These are phyloP conservation scores for Lasioglossum lativentre DNA, from an alignment of 2,888 invertebrate genomes.

Conservation along the genomic window DNA sequence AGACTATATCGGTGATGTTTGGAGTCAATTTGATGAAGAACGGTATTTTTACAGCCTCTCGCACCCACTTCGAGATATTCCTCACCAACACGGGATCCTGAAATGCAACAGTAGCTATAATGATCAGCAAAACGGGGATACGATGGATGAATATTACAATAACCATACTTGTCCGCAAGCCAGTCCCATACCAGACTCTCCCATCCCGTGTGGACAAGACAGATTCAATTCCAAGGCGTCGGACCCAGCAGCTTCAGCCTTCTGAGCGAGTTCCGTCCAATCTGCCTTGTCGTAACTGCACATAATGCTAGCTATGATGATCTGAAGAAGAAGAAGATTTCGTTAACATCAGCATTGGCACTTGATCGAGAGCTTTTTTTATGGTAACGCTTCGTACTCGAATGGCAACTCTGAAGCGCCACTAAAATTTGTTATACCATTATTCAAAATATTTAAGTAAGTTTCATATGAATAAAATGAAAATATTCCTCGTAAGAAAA, in stretches of 20 bases:
- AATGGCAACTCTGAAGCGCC: too few species aligned
- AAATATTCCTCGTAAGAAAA: too few species aligned
- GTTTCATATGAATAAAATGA: too few species aligned
- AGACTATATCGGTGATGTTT: conserved; percentile 97
- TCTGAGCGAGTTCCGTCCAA: conserved; percentile 93
- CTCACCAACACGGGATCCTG: conserved; percentile 94
- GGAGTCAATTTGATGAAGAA: conserved; percentile 99
- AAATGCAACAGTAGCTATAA: neutral
- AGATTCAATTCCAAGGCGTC: conserved; percentile 98
- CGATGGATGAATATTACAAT: neutral
- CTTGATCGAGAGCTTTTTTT: neutral
- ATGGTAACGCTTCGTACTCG: neutral
- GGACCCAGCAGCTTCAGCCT: conserved; percentile 93
- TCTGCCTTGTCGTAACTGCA: conserved; percentile 94
- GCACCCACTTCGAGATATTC: conserved; percentile 96
- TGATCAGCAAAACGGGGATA: neutral
- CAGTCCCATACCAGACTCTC: conserved; percentile 98
- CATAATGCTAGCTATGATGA: conserved; percentile 98
- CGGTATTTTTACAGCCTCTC: conserved; percentile 94
- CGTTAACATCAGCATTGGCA: neutral
- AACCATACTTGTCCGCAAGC: conserved; percentile 96
- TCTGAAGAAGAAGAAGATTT: conserved; percentile 85
- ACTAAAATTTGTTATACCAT: too few species aligned
- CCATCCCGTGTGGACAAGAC: conserved; percentile 99
- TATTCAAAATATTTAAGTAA: too few species aligned